These are phyloP conservation scores for Grantiella picta DNA, from an alignment of 2,113 vertebrate species.

Conservation along the genomic window DNA sequence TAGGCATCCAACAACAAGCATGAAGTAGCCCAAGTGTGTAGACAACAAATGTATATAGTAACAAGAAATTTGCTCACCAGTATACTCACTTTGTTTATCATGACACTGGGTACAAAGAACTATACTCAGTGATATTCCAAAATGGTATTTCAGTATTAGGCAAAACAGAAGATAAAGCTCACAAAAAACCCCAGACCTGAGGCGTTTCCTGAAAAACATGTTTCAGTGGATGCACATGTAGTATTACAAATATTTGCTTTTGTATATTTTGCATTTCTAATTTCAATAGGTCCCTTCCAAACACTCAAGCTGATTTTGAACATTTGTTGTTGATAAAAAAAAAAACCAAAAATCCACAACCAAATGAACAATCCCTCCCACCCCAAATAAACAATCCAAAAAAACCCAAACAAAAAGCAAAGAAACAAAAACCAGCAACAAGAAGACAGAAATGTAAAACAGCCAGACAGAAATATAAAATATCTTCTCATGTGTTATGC, in stretches of 20 bases:
- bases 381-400: background rate
- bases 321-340: accelerated
- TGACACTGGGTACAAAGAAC: background rate
- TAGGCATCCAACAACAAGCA: background rate
- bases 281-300: background rate
- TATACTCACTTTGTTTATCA: background rate
- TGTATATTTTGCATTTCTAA: background rate
- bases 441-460: background rate
- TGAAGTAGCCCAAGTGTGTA: background rate
- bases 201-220: background rate
- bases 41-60: background rate
- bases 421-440: background rate
- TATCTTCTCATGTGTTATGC: background rate
- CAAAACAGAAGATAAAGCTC: background rate
- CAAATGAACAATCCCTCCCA: background rate
- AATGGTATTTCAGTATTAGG: background rate
- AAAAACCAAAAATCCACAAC: background rate
- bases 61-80: background rate
- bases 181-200: background rate
- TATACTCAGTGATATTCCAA: background rate
- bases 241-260: background rate
- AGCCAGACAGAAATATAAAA: background rate
- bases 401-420: background rate
- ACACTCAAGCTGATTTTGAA: background rate
- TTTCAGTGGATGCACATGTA: background rate